Evolutionary conservation across 2,113 vertebrate species (phyloP).

Genomic region (Hemichromis elongatus): DNA sequence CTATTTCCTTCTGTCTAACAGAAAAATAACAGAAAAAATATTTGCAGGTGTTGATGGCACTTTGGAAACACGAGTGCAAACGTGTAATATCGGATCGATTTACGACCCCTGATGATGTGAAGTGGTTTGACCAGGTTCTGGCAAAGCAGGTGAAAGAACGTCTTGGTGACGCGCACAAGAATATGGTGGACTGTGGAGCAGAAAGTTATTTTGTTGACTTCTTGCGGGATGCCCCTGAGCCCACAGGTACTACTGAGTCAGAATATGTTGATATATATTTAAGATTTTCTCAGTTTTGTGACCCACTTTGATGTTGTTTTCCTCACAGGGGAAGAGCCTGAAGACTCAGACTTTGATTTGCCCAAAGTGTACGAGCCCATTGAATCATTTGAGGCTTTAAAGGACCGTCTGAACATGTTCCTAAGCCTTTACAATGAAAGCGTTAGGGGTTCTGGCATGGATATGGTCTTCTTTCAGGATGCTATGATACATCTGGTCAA

Average conservation of each 20-base stretch:
- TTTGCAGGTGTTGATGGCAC: conserved; percentile 77
- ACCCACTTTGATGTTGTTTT: not conserved
- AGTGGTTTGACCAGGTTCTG: conserved; percentile 85
- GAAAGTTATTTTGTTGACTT: conserved; percentile 94
- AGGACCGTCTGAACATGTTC: conserved; percentile 82
- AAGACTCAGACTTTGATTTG: conserved; percentile 77
- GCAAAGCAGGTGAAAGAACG: conserved; percentile 75
- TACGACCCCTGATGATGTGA: conserved; percentile 78
- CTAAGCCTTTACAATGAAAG: conserved; percentile 84
- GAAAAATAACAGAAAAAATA: not conserved
- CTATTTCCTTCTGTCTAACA: not conserved
- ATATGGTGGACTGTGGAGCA: conserved; percentile 59
- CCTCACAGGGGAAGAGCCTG: conserved; percentile 79
- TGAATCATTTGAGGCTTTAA: conserved; percentile 79
- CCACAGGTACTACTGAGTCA: conserved; percentile 71
- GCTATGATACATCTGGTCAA: conserved; percentile 93
- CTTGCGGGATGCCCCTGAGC: conserved; percentile 82
- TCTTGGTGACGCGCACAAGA: conserved; percentile 68
- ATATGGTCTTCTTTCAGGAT: conserved; percentile 93
- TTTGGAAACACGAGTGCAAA: conserved; percentile 96
- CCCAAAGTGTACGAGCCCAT: conserved; percentile 89
- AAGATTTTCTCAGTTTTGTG: not conserved
- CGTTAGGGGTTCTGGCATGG: conserved; percentile 83
- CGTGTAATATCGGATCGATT: conserved; percentile 92
- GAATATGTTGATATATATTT: not conserved